phyloP scores from a whole-genome alignment of 2,888 invertebrate species.

The Amphipyra tragopoginis region DNA sequence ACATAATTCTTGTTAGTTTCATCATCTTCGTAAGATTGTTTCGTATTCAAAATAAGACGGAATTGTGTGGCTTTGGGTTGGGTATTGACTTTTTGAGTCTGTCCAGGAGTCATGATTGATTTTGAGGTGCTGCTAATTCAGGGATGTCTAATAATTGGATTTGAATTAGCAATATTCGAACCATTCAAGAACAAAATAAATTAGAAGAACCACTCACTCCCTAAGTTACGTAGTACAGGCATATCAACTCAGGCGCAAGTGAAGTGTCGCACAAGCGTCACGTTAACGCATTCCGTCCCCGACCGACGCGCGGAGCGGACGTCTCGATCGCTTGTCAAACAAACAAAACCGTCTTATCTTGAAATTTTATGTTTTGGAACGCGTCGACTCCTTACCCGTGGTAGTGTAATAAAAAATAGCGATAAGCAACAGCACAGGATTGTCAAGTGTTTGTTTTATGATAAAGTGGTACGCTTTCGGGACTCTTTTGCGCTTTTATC shows the following conservation, averaged over 20 bases:
- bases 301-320: slow-evolving; percentile 69
- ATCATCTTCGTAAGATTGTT: slow-evolving; percentile 21
- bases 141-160: not conserved
- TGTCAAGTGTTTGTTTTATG: slow-evolving; percentile 81
- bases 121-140: not conserved
- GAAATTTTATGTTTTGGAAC: slow-evolving; percentile 71
- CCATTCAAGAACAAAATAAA: slow-evolving; percentile 19
- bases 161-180: slow-evolving; percentile 1
- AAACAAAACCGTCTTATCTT: slow-evolving; percentile 66
- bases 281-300: slow-evolving; percentile 76
- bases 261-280: slow-evolving; percentile 57
- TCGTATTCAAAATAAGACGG: not conserved
- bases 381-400: slow-evolving; percentile 59
- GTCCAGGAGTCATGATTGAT: not conserved
- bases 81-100: not conserved
- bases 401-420: slow-evolving; percentile 75
- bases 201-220: slow-evolving; percentile 17
- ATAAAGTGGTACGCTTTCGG: slow-evolving; percentile 75
- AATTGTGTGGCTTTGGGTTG: no score
- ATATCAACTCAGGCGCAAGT: slow-evolving; percentile 75
- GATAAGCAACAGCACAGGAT: slow-evolving; percentile 67
- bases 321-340: slow-evolving; percentile 53
- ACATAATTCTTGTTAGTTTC: slow-evolving; percentile 20
- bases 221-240: slow-evolving; percentile 56
- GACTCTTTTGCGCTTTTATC: slow-evolving; percentile 73